These are phyloP conservation scores for Drosophila jambulina DNA, from an alignment of 1,140 invertebrate genomes.

Conservation along the genomic window DNA sequence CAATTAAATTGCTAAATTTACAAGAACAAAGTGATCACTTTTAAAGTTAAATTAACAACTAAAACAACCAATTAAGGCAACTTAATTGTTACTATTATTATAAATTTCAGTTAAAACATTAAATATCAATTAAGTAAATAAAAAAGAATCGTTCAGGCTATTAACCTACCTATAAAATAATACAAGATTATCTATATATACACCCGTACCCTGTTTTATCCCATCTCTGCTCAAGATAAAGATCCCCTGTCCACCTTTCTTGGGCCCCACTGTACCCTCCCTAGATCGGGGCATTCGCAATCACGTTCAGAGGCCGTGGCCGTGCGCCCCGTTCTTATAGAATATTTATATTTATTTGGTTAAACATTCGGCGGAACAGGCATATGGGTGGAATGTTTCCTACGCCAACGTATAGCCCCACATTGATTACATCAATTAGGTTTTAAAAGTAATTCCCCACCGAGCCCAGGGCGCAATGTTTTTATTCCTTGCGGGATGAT, in stretches of 20 bases:
- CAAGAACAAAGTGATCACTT: neutral
- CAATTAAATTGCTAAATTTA: neutral
- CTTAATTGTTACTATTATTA: neutral
- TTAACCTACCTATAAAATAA: no score
- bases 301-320: conserved; percentile 44
- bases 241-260: neutral
- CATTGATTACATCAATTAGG: conserved; percentile 54
- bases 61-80: neutral
- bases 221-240: neutral
- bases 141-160: no score
- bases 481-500: conserved; percentile 39
- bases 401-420: neutral
- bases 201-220: no score
- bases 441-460: conserved; percentile 28
- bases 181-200: neutral
- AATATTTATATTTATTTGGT: conserved; percentile 36
- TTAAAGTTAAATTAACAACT: neutral
- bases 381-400: conserved; percentile 26
- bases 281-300: conserved; percentile 12
- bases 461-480: neutral
- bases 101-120: neutral
- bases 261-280: conserved; percentile 6
- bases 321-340: conserved; percentile 18
- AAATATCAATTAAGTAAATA: neutral
- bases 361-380: conserved; percentile 10